phyloP scores from a whole-genome alignment of 92 coral and sea anemone genomes.

The Phenganax stokvisi region DNA sequence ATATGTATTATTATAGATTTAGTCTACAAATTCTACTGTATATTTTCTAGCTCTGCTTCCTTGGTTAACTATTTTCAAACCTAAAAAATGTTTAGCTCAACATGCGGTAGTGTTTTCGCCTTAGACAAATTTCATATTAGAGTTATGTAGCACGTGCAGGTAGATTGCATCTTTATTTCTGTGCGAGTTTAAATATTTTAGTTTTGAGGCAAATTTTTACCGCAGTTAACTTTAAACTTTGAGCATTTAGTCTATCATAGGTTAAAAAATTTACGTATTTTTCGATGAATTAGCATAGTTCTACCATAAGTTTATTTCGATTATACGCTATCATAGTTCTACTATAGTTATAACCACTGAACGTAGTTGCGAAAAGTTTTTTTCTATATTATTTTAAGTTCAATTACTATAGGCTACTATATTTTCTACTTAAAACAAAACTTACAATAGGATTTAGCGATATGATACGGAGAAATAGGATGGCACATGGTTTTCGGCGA shows the following conservation, averaged over 20 bases:
- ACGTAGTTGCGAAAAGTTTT: background rate
- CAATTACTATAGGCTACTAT: constrained; percentile 7
- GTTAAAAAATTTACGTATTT: background rate
- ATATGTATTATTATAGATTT: constrained; percentile 38
- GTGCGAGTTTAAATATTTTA: too few relatives aligned
- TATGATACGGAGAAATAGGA: background rate
- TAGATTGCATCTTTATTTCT: too few relatives aligned
- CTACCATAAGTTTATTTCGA: background rate
- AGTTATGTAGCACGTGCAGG: too few relatives aligned
- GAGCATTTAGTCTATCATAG: too few relatives aligned
- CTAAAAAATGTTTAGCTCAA: background rate
- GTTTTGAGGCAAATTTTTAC: too few relatives aligned
- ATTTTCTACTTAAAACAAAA: background rate
- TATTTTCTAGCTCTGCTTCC: constrained; percentile 26
- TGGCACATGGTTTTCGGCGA: background rate
- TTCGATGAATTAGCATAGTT: background rate
- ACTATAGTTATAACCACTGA: background rate
- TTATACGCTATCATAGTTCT: background rate
- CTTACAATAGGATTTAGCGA: background rate
- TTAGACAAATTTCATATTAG: background rate
- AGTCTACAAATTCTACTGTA: constrained; percentile 30
- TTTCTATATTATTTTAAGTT: too few relatives aligned
- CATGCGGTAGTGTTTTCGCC: background rate
- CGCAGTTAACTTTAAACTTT: too few relatives aligned
- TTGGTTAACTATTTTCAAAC: constrained; percentile 16